phyloP scores from a whole-genome alignment of 2,888 invertebrate species.

The Mylabris sibirica region DNA sequence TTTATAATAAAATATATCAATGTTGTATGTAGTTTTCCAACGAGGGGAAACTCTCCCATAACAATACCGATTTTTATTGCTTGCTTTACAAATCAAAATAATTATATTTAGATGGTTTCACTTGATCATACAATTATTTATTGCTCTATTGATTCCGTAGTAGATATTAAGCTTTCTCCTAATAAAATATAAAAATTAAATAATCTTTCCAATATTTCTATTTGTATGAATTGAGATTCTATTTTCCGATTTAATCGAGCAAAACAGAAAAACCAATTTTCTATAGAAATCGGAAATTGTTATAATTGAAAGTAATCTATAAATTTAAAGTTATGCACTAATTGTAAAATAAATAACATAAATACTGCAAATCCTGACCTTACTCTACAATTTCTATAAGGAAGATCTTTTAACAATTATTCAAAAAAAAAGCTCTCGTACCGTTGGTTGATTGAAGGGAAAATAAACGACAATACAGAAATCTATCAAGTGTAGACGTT shows the following conservation, averaged over 20 bases:
- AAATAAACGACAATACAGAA: background rate
- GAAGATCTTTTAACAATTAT: too few species aligned
- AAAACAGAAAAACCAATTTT: too few species aligned
- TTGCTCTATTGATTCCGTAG: background rate
- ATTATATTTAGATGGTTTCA: conserved; percentile 2
- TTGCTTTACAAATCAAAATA: background rate
- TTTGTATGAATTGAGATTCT: too few species aligned
- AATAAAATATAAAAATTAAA: background rate
- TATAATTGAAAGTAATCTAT: too few species aligned
- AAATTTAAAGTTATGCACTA: too few species aligned
- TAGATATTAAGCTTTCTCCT: conserved; percentile 6
- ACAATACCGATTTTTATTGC: background rate
- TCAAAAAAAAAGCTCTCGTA: too few species aligned
- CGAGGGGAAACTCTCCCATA: background rate
- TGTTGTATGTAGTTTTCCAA: too few species aligned
- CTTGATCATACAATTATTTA: conserved; percentile 10
- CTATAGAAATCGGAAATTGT: too few species aligned
- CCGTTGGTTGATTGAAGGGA: too few species aligned
- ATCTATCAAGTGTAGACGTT: background rate
- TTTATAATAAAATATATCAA: too few species aligned
- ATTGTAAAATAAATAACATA: background rate
- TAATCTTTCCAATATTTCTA: background rate
- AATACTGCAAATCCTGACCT: background rate
- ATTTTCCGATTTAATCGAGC: too few species aligned
- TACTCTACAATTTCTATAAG: background rate